These are phyloP conservation scores for Agapornis roseicollis DNA, from an alignment of 2,113 vertebrate genomes.

Conservation along the genomic window DNA sequence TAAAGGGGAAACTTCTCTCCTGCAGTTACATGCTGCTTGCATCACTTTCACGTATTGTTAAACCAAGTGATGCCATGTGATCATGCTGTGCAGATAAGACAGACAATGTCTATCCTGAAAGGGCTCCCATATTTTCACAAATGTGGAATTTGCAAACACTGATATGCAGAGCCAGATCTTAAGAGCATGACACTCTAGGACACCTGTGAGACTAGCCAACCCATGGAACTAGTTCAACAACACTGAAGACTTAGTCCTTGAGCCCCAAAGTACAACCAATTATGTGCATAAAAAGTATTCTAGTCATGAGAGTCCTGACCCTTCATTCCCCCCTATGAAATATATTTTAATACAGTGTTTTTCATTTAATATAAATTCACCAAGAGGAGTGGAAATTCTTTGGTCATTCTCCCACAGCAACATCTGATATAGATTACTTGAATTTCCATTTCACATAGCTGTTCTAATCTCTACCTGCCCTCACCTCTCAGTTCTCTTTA, in stretches of 20 bases:
- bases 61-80: accelerated
- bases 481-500: background rate
- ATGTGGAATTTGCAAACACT: background rate
- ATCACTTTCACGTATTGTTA: background rate
- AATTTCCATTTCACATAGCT: background rate
- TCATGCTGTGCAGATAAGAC: background rate
- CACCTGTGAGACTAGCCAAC: background rate
- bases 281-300: background rate
- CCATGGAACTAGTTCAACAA: background rate
- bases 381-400: background rate
- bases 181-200: background rate
- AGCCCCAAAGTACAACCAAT: background rate
- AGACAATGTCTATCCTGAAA: background rate
- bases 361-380: background rate
- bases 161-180: background rate
- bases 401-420: background rate
- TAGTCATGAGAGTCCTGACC: background rate
- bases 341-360: background rate
- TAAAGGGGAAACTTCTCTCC: background rate
- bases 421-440: background rate
- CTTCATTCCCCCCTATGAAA: background rate
- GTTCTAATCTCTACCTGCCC: background rate
- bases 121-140: background rate
- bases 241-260: background rate
- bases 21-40: background rate